Evolutionary conservation across 1,140 invertebrate genomes (phyloP).

Genomic region (Sycobia sp.): DNA sequence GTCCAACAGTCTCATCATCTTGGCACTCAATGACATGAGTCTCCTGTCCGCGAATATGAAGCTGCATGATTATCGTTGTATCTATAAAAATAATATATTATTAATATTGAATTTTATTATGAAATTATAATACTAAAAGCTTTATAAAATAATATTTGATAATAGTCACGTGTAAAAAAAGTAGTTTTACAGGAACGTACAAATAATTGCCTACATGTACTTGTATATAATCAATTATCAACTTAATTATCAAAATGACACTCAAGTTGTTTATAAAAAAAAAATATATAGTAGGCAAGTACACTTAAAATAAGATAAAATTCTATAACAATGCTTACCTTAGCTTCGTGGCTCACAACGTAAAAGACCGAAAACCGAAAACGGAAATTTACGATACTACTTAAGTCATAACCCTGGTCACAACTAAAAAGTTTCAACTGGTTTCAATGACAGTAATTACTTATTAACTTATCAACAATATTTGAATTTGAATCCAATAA

Average conservation of each 20-base stretch:
- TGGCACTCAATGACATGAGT: slow-evolving; percentile 68
- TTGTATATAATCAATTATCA: no score
- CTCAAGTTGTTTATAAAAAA: no score
- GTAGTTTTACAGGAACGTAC: no score
- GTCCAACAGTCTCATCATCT: slow-evolving; percentile 65
- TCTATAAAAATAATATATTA: slow-evolving; percentile 13
- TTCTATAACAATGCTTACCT: slow-evolving; percentile 32
- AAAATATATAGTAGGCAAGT: background rate
- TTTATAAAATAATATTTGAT: background rate
- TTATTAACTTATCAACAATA: no score
- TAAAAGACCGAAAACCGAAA: slow-evolving; percentile 32
- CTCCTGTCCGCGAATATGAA: slow-evolving; percentile 67
- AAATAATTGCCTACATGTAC: no score
- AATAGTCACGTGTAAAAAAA: slow-evolving; percentile 16
- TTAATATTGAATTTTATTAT: background rate
- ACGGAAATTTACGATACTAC: slow-evolving; percentile 18
- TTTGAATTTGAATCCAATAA: no score
- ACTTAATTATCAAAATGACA: no score
- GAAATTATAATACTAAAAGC: background rate
- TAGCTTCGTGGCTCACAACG: slow-evolving; percentile 31
- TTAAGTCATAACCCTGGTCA: background rate
- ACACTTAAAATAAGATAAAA: background rate
- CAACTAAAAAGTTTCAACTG: no score
- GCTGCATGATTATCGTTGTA: slow-evolving; percentile 64
- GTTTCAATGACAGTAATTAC: no score